Evolutionary conservation across 2,888 invertebrate species (phyloP).

Genomic region (Hedya salicella): DNA sequence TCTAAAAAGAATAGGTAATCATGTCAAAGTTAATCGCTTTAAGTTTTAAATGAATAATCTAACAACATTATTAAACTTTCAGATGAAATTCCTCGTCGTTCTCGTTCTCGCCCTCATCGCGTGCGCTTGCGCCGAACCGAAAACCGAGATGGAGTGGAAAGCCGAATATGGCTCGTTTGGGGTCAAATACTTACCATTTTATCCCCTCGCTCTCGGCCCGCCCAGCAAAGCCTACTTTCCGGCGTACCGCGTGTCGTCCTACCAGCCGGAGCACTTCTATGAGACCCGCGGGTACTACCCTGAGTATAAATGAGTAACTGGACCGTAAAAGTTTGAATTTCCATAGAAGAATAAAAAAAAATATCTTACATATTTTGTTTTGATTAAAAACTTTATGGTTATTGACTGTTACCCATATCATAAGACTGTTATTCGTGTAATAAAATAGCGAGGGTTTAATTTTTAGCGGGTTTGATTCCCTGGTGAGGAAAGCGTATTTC

Average conservation of each 20-base stretch:
- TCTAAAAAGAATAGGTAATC: too few relatives aligned
- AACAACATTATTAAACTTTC: too few relatives aligned
- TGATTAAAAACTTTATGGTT: too few relatives aligned
- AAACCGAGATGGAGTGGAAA: constrained; percentile 50
- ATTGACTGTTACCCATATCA: too few relatives aligned
- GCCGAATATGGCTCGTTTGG: constrained; percentile 51
- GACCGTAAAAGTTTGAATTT: background rate
- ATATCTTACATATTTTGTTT: background rate
- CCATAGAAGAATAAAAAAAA: background rate
- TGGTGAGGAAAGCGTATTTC: too few relatives aligned
- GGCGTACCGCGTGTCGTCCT: constrained; percentile 8
- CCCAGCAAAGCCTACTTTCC: background rate
- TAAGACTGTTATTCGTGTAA: too few relatives aligned
- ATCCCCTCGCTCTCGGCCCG: background rate
- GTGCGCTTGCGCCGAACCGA: constrained; percentile 40
- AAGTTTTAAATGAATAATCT: too few relatives aligned
- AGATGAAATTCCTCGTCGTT: constrained; percentile 55
- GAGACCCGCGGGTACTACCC: constrained; percentile 55
- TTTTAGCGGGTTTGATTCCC: too few relatives aligned
- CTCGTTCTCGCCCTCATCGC: constrained; percentile 48
- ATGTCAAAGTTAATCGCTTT: too few relatives aligned
- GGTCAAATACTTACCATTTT: constrained; percentile 11
- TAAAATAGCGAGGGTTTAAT: too few relatives aligned
- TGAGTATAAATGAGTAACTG: constrained; percentile 31
- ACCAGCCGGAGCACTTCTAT: constrained; percentile 54